Percentiles rank a stretch among this genome's conserved stretches.
Evolutionary conservation across 2,113 vertebrate genomes (phyloP).

Genomic region (Pelecanus crispus): DNA sequence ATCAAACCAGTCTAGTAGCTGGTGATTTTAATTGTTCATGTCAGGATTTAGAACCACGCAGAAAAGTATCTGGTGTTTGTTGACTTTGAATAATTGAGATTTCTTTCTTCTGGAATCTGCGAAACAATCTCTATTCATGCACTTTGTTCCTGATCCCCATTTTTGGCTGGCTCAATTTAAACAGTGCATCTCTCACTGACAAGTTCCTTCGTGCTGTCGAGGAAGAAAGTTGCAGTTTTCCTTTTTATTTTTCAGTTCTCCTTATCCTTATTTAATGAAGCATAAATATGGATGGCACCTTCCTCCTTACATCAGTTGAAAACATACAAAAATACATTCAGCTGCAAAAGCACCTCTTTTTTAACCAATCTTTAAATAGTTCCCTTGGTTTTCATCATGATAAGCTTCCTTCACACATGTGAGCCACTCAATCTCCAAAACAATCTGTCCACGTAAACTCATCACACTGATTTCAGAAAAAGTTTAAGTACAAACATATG

Average conservation of each 20-base stretch:
- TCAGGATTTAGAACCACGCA: background rate
- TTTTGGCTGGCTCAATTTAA: background rate
- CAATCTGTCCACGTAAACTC: background rate
- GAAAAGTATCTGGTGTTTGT: background rate
- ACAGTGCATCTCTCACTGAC: background rate
- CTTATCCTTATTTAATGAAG: conserved; percentile 32
- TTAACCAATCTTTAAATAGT: conserved; percentile 16
- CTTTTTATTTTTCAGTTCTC: background rate
- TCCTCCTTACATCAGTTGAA: background rate
- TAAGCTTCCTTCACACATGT: background rate
- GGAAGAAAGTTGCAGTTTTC: background rate
- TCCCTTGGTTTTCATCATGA: conserved; percentile 21
- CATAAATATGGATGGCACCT: conserved; percentile 10
- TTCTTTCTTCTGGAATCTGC: background rate
- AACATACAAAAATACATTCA: conserved; percentile 16
- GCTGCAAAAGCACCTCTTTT: conserved; percentile 10
- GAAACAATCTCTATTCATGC: background rate
- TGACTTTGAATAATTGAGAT: background rate
- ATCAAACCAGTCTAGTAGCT: background rate
- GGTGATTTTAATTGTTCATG: background rate
- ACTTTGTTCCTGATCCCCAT: background rate
- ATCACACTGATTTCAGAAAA: background rate
- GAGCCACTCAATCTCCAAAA: background rate
- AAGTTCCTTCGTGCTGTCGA: background rate
- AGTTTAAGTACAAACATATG: background rate